Evolutionary conservation across 2,888 invertebrate genomes (phyloP).

Genomic region (Dioctria linearis): DNA sequence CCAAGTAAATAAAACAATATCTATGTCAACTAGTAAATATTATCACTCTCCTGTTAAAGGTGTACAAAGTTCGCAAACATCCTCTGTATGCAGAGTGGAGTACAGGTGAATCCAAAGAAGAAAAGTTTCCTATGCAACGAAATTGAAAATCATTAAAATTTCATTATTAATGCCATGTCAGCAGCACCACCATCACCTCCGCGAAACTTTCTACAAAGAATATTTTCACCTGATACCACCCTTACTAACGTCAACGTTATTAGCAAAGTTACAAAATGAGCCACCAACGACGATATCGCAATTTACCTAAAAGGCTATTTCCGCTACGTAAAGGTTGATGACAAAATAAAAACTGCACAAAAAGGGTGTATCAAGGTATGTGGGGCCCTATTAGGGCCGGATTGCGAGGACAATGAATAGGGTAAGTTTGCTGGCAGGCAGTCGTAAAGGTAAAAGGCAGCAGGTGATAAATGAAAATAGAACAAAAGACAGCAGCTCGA

Average conservation of each 20-base stretch:
- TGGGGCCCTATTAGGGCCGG: neutral
- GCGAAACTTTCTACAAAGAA: too few relatives aligned
- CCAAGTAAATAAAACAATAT: too few relatives aligned
- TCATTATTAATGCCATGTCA: too few relatives aligned
- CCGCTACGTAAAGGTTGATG: slow-evolving; percentile 28
- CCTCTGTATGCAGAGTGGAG: too few relatives aligned
- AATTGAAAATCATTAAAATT: too few relatives aligned
- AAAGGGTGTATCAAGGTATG: slow-evolving; percentile 6
- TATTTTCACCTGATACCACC: slow-evolving; percentile 9
- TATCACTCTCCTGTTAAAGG: too few relatives aligned
- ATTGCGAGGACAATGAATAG: slow-evolving; percentile 3
- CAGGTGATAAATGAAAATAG: slow-evolving; percentile 5
- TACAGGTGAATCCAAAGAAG: too few relatives aligned
- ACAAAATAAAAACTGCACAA: neutral
- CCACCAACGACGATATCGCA: neutral
- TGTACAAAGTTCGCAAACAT: too few relatives aligned
- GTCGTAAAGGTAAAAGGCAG: slow-evolving; percentile 2
- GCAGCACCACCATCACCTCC: too few relatives aligned
- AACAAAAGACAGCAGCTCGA: neutral
- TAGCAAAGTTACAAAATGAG: slow-evolving; percentile 21
- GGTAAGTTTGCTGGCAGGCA: neutral
- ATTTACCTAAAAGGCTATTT: slow-evolving; percentile 42
- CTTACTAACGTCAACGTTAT: neutral
- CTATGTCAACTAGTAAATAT: too few relatives aligned
- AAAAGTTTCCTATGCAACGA: too few relatives aligned